Evolutionary conservation across 2,888 invertebrate species (phyloP), one percentile per base, ranked within the genome.

Genomic region (Mythimna vitellina): DNA sequence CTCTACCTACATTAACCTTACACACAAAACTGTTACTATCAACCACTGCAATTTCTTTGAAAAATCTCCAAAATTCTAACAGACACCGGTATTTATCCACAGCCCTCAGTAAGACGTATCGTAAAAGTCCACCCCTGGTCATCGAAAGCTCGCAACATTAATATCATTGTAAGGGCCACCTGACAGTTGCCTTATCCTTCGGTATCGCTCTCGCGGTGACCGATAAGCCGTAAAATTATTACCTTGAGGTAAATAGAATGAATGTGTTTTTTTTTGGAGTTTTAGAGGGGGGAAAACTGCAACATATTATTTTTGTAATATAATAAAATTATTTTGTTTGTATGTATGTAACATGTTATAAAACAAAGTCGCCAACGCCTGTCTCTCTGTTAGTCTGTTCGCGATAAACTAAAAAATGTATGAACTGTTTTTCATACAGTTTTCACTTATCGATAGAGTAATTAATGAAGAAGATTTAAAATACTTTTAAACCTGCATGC

Each of bases 141-240:
- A 80, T 81, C 70, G 71, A 79, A 83, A 83, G 80, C 84, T 78
- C 25, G 53, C 56, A 72, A 83, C 92, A 93, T 94, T 91, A 91
- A 93, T 93, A 93, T 90, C 88, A 76, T 87, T 80, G 89, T 84
- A 90, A 91, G 92, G 92, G 92, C 88, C 89, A 91, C 87, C 88
- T 91, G 93, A 90, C 93, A 92, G 86, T 84, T 74, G 82, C 86
- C 82, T 90, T 93, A 93, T 93, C 92, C 93, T 49, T 70, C 70
- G 78, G 86, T 86, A 91, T 93, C 87, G 88, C 81, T 92, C 91
- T 89, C 67, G 82, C 80, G 82, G 86, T 81, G 86, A 82, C 87
- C 88, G 80, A 83, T 91, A 92, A 93, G 92, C 91, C 89, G 74
- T 81, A 81, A 90, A 93, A 90, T 89, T 91, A 93, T 91, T 88